Evolutionary conservation across 2,888 invertebrate genomes (phyloP), one percentile per base, ranked within the genome.

Genomic region (Halictus quadricinctus): DNA sequence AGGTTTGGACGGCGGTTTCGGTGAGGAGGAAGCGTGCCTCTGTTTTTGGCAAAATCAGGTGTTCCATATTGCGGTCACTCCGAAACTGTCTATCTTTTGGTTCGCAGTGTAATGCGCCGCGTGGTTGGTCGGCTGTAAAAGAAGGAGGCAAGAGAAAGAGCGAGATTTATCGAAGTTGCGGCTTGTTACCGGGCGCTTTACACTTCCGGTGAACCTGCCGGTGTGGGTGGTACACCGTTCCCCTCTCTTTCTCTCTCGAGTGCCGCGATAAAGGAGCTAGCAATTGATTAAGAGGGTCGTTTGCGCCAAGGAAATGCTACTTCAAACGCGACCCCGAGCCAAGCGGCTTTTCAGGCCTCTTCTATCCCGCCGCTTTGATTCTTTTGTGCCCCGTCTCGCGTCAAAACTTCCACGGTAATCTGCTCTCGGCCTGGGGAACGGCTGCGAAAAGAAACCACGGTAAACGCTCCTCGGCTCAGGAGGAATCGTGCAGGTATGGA

Each of bases 241-340:
- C 76, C 50, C 78, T 70, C 79, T 80, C 69, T 75, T 64, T 72
- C 64, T 36, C 72, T 66, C 81, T 60, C 73, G 81, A 75, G 86
- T 76, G 78, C 82, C 87, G 79, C 90, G 92, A 92, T 91, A 92
- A 90, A 92, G 91, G 92, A 90, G 90, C 91, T 88, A 90, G 91
- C 93, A 91, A 93, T 93, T 93, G 93, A 93, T 93, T 93, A 93
- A 93, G 91, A 92, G 93, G 93, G 92, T 93, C 93, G 92, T 93
- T 93, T 93, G 92, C 92, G 91, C 89, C 91, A 87, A 90, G 91
- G 90, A 91, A 93, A 93, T 89, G 90, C 88, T 91, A 91, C 92
- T 92, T 91, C 92, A 92, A 92, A 92, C 90, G 90, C 83, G 87
- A 76, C 80, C 83, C 81, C 86, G 87, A 85, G 81, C 86, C 83